Evolutionary conservation across 2,797 vertebrate genomes (phyloP).

Genomic region (Megalops cyprinoides): DNA sequence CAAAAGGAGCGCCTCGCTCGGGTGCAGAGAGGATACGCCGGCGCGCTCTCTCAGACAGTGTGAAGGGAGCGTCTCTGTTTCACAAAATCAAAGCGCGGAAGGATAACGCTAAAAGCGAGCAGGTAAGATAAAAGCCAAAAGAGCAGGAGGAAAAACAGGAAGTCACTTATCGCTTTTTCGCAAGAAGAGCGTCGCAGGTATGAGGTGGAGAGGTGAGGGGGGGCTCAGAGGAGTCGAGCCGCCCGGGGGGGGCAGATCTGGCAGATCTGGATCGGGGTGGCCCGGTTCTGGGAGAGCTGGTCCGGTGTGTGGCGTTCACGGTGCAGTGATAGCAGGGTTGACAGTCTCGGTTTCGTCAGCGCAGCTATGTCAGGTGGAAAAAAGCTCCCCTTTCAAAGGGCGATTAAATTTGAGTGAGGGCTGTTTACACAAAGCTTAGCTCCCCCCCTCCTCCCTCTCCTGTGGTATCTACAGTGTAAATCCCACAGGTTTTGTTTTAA

Average conservation of each 20-base stretch:
- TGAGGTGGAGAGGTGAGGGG: not conserved
- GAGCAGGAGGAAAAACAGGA: constrained; percentile 67
- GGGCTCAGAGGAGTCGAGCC: not conserved
- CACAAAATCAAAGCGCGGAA: not conserved
- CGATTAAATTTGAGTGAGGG: constrained; percentile 18
- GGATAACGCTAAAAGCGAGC: not conserved
- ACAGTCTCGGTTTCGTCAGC: too few relatives aligned
- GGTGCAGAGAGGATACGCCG: constrained; percentile 29
- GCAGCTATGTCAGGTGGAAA: too few relatives aligned
- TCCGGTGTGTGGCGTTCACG: not conserved
- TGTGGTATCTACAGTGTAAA: constrained; percentile 16
- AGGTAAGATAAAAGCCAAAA: too few relatives aligned
- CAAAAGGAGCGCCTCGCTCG: constrained; percentile 11
- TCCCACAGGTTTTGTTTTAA: constrained; percentile 36
- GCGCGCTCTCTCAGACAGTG: not conserved
- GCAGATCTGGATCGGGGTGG: not conserved
- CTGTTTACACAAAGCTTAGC: constrained; percentile 38
- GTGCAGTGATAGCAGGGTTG: not conserved
- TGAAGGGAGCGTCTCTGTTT: constrained; percentile 26
- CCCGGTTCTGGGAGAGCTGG: too few relatives aligned
- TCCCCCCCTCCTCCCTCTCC: not conserved
- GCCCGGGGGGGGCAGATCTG: not conserved
- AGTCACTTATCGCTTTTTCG: constrained; percentile 67
- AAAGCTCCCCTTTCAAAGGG: constrained; percentile 22
- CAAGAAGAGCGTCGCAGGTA: constrained; percentile 31